phyloP scores from a whole-genome alignment of 2,888 invertebrate genomes.

The Melolontha melolontha region DNA sequence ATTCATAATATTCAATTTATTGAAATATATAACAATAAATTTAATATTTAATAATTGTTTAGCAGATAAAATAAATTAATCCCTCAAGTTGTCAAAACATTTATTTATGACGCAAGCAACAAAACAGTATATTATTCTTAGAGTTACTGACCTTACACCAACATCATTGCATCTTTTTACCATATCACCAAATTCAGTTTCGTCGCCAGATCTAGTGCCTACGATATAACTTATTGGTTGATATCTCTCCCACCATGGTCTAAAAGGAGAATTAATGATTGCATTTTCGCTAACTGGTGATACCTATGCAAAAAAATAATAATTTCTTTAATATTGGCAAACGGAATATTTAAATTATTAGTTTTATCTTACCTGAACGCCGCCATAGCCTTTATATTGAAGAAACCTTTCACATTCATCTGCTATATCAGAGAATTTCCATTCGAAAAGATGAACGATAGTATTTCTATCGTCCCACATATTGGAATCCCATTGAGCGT shows the following conservation, averaged over 20 bases:
- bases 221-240: slow-evolving; percentile 85
- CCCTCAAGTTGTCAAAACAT: no score
- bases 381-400: slow-evolving; percentile 79
- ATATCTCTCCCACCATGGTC: slow-evolving; percentile 94
- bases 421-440: slow-evolving; percentile 86
- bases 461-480: slow-evolving; percentile 63
- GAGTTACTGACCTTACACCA: slow-evolving; percentile 73
- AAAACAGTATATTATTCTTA: no score
- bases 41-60: no score
- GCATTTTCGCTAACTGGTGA: slow-evolving; percentile 83
- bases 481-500: slow-evolving; percentile 6
- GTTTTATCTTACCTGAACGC: slow-evolving; percentile 71
- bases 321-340: no score
- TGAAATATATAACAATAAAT: no score
- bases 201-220: slow-evolving; percentile 81
- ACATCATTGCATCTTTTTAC: slow-evolving; percentile 81
- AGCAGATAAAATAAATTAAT: no score
- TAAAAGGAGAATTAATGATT: slow-evolving; percentile 59
- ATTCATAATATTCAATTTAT: no score
- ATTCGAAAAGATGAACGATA: slow-evolving; percentile 84
- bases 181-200: slow-evolving; percentile 80
- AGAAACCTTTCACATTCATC: slow-evolving; percentile 83
- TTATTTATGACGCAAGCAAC: no score
- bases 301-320: slow-evolving; percentile 65
- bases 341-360: no score